Conservation (phyloP, 1,140 invertebrate species). For the Calephelis virginiensis region DNA sequence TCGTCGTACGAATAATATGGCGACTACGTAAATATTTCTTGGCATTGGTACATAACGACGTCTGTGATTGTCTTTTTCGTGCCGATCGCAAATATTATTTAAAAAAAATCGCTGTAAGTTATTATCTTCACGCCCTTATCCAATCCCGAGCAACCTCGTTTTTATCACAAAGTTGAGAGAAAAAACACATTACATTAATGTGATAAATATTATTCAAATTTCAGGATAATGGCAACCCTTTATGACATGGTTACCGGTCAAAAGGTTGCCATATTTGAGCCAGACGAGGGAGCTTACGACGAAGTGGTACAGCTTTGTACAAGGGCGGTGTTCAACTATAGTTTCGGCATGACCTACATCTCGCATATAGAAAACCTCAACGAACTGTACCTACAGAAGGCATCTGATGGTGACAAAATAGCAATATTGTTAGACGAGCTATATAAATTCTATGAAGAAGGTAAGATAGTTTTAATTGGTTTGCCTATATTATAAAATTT, state of each 20-base stretch:
- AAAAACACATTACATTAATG: too few species aligned
- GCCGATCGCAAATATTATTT: too few species aligned
- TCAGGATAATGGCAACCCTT: conserved; percentile 80
- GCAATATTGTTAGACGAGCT: conserved; percentile 75
- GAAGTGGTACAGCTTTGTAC: conserved; percentile 78
- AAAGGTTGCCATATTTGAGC: conserved; percentile 78
- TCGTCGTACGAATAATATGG: too few species aligned
- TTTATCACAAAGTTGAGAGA: too few species aligned
- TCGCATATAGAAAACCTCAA: conserved; percentile 73
- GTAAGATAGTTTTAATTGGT: conserved; percentile 29
- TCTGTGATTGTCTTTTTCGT: too few species aligned
- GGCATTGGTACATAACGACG: too few species aligned
- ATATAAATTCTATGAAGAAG: conserved; percentile 80
- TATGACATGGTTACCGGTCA: conserved; percentile 78
- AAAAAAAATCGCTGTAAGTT: too few species aligned
- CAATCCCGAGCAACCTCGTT: too few species aligned
- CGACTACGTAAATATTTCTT: too few species aligned
- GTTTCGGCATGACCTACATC: conserved; percentile 73
- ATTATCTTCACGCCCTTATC: too few species aligned
- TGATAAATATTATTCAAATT: conserved; percentile 4
- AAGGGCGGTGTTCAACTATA: conserved; percentile 77
- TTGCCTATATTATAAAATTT: too few species aligned
- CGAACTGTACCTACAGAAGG: conserved; percentile 81
- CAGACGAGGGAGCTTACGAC: conserved; percentile 69
- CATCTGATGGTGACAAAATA: conserved; percentile 61